Evolutionary conservation across 2,888 invertebrate species (phyloP).

Genomic region (Oasisia sp.): DNA sequence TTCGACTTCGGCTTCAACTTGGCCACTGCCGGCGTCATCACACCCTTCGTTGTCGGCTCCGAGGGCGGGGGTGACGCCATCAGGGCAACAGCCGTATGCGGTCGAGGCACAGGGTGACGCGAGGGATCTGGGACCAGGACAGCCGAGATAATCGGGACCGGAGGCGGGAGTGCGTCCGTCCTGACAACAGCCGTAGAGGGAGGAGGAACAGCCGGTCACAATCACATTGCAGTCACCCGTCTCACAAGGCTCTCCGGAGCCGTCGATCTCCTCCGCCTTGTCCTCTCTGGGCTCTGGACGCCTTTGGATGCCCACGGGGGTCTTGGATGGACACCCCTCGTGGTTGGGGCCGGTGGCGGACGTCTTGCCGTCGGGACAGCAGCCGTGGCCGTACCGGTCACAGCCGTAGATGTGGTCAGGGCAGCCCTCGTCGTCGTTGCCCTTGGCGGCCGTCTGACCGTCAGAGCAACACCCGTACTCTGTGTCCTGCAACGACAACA

Average conservation of each 20-base stretch:
- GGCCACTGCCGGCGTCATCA: slow-evolving; percentile 22
- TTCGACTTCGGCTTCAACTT: not conserved
- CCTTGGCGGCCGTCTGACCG: slow-evolving; percentile 78
- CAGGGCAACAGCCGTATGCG: slow-evolving; percentile 86
- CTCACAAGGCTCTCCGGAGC: slow-evolving; percentile 32
- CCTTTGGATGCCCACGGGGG: not conserved
- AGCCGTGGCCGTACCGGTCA: not conserved
- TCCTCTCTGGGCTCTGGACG: slow-evolving; percentile 14
- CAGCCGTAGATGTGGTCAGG: slow-evolving; percentile 64
- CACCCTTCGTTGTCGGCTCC: slow-evolving; percentile 75
- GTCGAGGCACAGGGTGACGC: slow-evolving; percentile 65
- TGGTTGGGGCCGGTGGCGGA: slow-evolving; percentile 71
- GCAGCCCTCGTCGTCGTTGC: slow-evolving; percentile 83
- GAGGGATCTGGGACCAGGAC: slow-evolving; percentile 70
- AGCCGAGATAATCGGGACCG: slow-evolving; percentile 68
- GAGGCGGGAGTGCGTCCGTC: slow-evolving; percentile 87
- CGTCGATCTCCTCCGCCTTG: not conserved
- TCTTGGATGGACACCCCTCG: slow-evolving; percentile 77
- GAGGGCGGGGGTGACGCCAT: slow-evolving; percentile 86
- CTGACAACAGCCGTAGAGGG: slow-evolving; percentile 82
- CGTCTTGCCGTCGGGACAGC: not conserved
- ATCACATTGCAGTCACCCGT: not conserved
- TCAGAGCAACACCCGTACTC: slow-evolving; percentile 90
- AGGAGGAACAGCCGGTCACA: slow-evolving; percentile 22
- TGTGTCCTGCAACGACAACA: slow-evolving; percentile 68